These are phyloP conservation scores for Antheraea pernyi DNA, from an alignment of 1,140 invertebrate species.

Conservation along the genomic window DNA sequence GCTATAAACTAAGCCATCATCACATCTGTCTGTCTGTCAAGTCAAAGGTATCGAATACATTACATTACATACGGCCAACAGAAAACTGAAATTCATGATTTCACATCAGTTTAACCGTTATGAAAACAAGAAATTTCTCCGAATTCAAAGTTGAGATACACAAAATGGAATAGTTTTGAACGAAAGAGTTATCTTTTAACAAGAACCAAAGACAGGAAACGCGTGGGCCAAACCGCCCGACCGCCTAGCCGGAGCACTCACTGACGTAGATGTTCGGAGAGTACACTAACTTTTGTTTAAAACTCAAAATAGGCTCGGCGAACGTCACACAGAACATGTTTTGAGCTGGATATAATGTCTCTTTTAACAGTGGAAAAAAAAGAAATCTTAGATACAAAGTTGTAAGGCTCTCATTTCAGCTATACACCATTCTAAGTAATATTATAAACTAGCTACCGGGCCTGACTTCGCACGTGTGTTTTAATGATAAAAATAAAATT, in stretches of 20 bases:
- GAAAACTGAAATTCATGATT: not conserved
- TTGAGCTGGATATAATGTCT: too few species aligned
- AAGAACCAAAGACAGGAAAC: not conserved
- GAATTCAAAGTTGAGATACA: not conserved
- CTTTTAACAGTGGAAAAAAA: too few species aligned
- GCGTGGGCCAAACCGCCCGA: not conserved
- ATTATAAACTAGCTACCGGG: too few species aligned
- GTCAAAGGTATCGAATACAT: too few species aligned
- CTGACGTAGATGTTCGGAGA: not conserved
- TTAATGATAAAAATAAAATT: too few species aligned
- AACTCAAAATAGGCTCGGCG: not conserved
- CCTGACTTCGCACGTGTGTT: too few species aligned
- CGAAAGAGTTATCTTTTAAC: not conserved
- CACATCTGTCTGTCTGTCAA: too few species aligned
- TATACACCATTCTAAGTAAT: too few species aligned
- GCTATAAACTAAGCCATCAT: too few species aligned
- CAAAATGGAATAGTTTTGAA: not conserved
- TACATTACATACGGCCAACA: too few species aligned
- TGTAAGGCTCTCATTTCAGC: too few species aligned
- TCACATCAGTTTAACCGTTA: not conserved
- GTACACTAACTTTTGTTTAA: not conserved
- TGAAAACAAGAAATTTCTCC: not conserved
- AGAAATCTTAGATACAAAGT: too few species aligned
- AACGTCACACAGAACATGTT: not conserved
- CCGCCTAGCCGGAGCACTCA: not conserved